Evolutionary conservation across 2,113 vertebrate genomes (phyloP), one percentile per base, ranked within the genome.

Genomic region (Diphyllodes magnificus): DNA sequence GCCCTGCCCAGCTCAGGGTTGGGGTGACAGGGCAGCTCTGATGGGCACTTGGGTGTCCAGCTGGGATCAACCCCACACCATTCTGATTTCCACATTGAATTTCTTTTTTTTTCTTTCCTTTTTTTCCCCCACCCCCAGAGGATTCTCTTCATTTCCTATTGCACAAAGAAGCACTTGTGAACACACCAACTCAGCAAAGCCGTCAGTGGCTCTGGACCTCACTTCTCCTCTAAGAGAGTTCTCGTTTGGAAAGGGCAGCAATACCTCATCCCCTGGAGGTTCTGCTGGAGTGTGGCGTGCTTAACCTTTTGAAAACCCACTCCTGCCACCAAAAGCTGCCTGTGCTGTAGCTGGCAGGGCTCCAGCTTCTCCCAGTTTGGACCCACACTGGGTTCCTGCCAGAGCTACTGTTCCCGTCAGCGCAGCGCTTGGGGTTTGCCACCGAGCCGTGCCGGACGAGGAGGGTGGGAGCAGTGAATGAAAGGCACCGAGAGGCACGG

Each of bases 401-500:
- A 77, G 61, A 81, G 93, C 64, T 92, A n/a, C 86, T 70, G 59
- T 12, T 92, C 37, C 61, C 13, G 1, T 45, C 75, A 50, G 53
- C 19, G 16, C 49, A 68, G 82, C 10, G 1, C 15, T 25, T 18
- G 45, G 40, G 44, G 28, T 76, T 81, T 82, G 73, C 33, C 44
- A 5, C 54, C 31, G n/a, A 4, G 68, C 27, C 1, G 2, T 60
- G 56, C 35, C 73, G 33, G 17, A 19, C 1, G 1, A 2, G 4
- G n/a, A 19, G n/a, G 10, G 12, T 73, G 85, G 88, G 42, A 88
- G 64, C 59, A 86, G 27, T 50, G 42, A 72, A 72, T 16, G 28
- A 40, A 28, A 45, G 4, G 27, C 44, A 15, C 30, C 2, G 3
- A 56, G 73, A 50, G 27, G 27, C 39, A 37, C 1, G 1, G 57